phyloP scores from a whole-genome alignment of 2,888 invertebrate genomes.

The Trypoxylon attenuatum region DNA sequence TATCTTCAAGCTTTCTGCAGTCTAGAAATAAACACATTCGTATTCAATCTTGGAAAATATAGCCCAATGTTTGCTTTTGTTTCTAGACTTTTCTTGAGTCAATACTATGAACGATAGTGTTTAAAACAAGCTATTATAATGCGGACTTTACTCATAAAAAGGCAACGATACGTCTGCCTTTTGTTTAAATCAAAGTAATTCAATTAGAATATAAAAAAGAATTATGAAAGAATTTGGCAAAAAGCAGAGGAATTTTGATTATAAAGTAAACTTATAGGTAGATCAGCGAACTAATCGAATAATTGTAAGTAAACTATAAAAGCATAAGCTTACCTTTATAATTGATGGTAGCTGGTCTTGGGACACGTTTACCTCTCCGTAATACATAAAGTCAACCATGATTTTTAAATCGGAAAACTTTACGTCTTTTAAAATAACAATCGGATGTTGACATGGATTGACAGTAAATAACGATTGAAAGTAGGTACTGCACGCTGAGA shows the following conservation, averaged over 20 bases:
- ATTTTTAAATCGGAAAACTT: conserved; percentile 89
- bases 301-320: too few relatives aligned
- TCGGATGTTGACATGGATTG: conserved; percentile 92
- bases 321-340: conserved; percentile 76
- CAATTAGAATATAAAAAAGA: background rate
- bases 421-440: conserved; percentile 92
- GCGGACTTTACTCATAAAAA: too few relatives aligned
- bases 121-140: background rate
- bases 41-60: too few relatives aligned
- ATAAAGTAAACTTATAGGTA: background rate
- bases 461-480: conserved; percentile 91
- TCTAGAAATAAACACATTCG: conserved; percentile 77
- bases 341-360: conserved; percentile 87
- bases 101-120: too few relatives aligned
- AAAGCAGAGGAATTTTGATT: background rate
- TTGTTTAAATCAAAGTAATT: too few relatives aligned
- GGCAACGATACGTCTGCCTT: too few relatives aligned
- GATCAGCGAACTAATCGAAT: too few relatives aligned
- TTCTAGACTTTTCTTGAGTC: too few relatives aligned
- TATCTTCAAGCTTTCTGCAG: conserved; percentile 90
- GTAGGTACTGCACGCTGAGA: conserved; percentile 94
- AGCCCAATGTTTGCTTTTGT: too few relatives aligned
- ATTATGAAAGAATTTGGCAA: too few relatives aligned
- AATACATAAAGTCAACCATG: conserved; percentile 95
- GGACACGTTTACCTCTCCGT: conserved; percentile 93